Evolutionary conservation across 92 coral and sea anemone species (phyloP).

Genomic region (Parazoanthus darwini): DNA sequence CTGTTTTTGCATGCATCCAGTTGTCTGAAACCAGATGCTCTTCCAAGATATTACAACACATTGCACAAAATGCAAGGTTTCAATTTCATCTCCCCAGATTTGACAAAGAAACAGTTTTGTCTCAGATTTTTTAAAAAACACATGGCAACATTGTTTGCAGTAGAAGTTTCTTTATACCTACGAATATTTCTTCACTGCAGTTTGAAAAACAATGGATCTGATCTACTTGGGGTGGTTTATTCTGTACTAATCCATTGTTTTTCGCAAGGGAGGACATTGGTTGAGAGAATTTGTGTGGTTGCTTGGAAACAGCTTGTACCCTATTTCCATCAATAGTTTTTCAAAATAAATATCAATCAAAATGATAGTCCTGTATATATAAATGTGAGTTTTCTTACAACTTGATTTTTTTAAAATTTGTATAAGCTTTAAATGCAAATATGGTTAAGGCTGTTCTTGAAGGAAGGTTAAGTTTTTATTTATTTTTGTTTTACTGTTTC

Average conservation of each 20-base stretch:
- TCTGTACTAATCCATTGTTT: not conserved
- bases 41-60: constrained; percentile 3
- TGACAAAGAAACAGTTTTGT: constrained; percentile 25
- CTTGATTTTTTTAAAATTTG: not conserved
- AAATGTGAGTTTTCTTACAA: not conserved
- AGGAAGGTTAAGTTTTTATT: not conserved
- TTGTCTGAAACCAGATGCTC: constrained; percentile 21
- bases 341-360: not conserved
- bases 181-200: not conserved
- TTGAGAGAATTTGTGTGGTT: constrained; percentile 14
- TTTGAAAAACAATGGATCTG: not conserved
- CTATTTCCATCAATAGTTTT: not conserved
- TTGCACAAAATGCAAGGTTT: not conserved
- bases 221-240: not conserved
- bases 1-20: constrained; percentile 28
- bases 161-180: not conserved
- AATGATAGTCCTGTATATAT: not conserved
- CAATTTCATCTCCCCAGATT: constrained; percentile 18
- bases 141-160: not conserved
- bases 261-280: constrained; percentile 3
- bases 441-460: not conserved
- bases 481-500: constrained; percentile 26
- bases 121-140: not conserved
- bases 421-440: not conserved
- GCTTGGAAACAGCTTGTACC: not conserved